Percentiles rank a stretch among this genome's conserved stretches.
Conservation (phyloP, 2,113 vertebrate genomes). For the Noctilio leporinus region DNA sequence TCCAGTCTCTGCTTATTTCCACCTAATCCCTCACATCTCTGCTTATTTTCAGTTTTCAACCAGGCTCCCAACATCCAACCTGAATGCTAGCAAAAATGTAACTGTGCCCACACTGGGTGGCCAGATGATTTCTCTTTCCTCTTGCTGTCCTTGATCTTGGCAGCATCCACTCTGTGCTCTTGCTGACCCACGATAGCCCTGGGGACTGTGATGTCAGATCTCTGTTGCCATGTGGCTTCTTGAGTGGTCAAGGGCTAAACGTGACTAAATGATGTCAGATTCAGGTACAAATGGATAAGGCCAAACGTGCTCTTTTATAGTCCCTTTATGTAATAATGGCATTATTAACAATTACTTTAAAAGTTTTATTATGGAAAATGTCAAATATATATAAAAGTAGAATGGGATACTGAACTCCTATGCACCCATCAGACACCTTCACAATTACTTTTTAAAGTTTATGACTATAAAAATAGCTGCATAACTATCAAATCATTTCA, state of each 20-base stretch:
- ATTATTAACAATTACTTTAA: neutral
- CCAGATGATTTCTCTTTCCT: neutral
- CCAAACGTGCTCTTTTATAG: neutral
- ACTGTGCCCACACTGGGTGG: neutral
- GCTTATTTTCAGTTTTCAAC: neutral
- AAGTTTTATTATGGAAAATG: conserved; percentile 32
- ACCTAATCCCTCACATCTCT: neutral
- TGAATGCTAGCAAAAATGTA: neutral
- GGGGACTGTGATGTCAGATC: neutral
- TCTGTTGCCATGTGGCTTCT: neutral
- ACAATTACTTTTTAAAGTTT: conserved; percentile 26
- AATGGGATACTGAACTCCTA: neutral
- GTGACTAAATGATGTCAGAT: neutral
- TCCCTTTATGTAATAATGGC: neutral
- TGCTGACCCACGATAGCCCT: neutral
- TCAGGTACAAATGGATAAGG: neutral
- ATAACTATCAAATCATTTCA: conserved; percentile 13
- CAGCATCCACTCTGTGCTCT: neutral
- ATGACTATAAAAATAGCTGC: conserved; percentile 5
- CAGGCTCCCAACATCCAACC: neutral
- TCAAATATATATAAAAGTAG: neutral
- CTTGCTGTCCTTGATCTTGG: neutral
- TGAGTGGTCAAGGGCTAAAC: neutral
- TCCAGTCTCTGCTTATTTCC: neutral
- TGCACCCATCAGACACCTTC: neutral